phyloP scores from a whole-genome alignment of 2,888 invertebrate genomes.

The Limnephilus auricula region DNA sequence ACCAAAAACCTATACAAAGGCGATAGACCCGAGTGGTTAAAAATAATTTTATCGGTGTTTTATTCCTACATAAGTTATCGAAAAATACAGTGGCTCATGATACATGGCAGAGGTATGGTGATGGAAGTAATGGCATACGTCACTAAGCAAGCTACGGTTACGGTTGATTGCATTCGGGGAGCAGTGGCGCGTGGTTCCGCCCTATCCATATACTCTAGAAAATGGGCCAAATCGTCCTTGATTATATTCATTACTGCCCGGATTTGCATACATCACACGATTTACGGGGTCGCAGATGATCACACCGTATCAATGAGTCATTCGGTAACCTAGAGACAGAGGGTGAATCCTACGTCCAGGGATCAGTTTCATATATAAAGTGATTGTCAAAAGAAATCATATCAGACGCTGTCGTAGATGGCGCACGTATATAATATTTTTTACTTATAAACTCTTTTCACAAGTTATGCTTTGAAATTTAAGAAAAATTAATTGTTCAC shows the following conservation, averaged over 20 bases:
- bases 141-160: background rate
- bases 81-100: background rate
- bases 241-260: background rate
- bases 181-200: conserved; percentile 23
- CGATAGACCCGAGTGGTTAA: too few species aligned
- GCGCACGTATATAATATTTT: too few species aligned
- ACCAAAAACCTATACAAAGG: too few species aligned
- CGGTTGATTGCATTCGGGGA: conserved; percentile 13
- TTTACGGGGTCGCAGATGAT: background rate
- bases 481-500: too few species aligned
- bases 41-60: background rate
- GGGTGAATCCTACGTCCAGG: background rate
- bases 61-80: background rate
- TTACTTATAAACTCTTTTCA: too few species aligned
- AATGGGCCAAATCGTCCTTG: conserved; percentile 26
- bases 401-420: too few species aligned
- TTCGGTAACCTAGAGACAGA: background rate
- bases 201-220: background rate
- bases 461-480: too few species aligned
- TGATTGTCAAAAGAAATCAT: too few species aligned
- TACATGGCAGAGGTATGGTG: background rate
- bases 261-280: background rate
- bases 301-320: background rate
- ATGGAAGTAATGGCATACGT: background rate
- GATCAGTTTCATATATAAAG: too few species aligned